A percentile compares a stretch with the other conserved stretches of the same genome.
phyloP scores from a whole-genome alignment of 2,888 invertebrate species.

The Thereva nobilitata region DNA sequence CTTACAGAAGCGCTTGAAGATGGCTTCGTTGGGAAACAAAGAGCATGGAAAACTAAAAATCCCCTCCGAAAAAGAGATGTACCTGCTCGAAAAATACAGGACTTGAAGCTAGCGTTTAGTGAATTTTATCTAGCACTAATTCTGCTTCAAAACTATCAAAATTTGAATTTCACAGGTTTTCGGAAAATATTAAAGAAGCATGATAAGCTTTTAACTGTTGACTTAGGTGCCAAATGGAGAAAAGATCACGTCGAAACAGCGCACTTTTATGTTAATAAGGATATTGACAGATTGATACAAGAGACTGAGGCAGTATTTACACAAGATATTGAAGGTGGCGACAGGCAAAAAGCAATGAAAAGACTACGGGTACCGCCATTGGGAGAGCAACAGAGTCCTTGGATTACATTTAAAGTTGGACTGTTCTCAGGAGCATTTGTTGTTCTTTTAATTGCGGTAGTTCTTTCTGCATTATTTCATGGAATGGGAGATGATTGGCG shows the following conservation, averaged over 20 bases:
- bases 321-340: constrained; percentile 74
- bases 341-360: constrained; percentile 86
- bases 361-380: constrained; percentile 81
- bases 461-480: constrained; percentile 67
- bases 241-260: constrained; percentile 79
- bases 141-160: constrained; percentile 85
- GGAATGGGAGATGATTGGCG: constrained; percentile 63
- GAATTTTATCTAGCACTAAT: constrained; percentile 88
- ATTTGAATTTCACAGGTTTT: constrained; percentile 86
- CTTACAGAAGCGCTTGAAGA: constrained; percentile 62
- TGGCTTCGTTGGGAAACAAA: constrained; percentile 55
- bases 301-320: constrained; percentile 77
- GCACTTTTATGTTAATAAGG: constrained; percentile 82
- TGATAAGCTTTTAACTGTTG: constrained; percentile 75
- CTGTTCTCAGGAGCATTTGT: constrained; percentile 82
- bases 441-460: constrained; percentile 71
- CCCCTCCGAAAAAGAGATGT: constrained; percentile 58
- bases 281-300: constrained; percentile 80
- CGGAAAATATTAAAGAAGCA: constrained; percentile 89
- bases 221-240: constrained; percentile 77
- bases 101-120: constrained; percentile 84
- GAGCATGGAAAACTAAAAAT: constrained; percentile 56
- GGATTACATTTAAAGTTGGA: constrained; percentile 84
- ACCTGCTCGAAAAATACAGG: constrained; percentile 73
- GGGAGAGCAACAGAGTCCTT: constrained; percentile 80